phyloP scores from a whole-genome alignment of 35 echinoderm and acorn worm genomes.

The Apostichopus parvimensis region DNA sequence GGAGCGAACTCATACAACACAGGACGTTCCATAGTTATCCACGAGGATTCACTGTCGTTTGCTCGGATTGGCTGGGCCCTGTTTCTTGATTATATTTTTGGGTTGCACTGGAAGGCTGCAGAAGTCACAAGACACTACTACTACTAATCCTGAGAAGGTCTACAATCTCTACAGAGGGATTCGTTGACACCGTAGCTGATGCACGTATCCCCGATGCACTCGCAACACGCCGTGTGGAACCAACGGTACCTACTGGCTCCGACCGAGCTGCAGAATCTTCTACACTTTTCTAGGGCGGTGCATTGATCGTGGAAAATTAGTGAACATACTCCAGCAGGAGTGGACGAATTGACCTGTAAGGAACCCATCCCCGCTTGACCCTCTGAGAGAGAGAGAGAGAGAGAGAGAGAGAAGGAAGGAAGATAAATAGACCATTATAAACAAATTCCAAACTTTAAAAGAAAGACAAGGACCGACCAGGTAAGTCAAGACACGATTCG shows the following conservation, averaged over 20 bases:
- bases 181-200: conserved; percentile 85
- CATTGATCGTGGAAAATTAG: conserved; percentile 80
- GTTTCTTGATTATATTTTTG: too few species aligned
- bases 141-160: neutral
- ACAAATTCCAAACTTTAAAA: too few species aligned
- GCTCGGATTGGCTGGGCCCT: too few species aligned
- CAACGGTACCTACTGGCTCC: conserved; percentile 74
- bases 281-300: conserved; percentile 75
- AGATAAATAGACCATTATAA: too few species aligned
- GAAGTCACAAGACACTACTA: too few species aligned
- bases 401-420: neutral
- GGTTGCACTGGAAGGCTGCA: too few species aligned
- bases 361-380: neutral
- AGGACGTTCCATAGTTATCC: too few species aligned
- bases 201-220: conserved; percentile 87
- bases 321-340: conserved; percentile 49
- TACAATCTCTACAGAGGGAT: conserved; percentile 73
- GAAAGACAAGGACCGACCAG: too few species aligned
- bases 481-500: too few species aligned
- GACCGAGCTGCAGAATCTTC: conserved; percentile 69
- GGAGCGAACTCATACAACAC: too few species aligned
- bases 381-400: neutral
- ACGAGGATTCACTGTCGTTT: too few species aligned
- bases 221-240: conserved; percentile 94
- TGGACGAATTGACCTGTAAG: conserved; percentile 6